Percentiles rank a stretch among this genome's conserved stretches.
phyloP scores from a whole-genome alignment of 2,797 vertebrate species.

The Bufotes viridis region DNA sequence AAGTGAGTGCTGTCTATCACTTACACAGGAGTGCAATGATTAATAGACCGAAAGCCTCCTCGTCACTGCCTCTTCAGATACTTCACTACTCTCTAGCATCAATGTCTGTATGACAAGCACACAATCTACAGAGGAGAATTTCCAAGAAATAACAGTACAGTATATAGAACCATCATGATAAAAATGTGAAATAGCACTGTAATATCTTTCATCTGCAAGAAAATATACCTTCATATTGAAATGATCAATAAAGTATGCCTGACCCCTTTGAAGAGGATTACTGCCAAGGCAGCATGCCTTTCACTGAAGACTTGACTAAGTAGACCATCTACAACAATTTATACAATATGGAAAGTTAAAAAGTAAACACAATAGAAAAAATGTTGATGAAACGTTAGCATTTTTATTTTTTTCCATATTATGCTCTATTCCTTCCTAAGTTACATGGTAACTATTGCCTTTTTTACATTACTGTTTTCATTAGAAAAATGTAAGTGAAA shows the following conservation, averaged over 20 bases:
- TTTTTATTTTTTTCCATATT: too few species aligned
- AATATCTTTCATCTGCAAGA: slow-evolving; percentile 26
- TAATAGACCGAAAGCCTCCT: slow-evolving; percentile 9
- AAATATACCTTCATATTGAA: slow-evolving; percentile 16
- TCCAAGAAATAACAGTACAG: slow-evolving; percentile 26
- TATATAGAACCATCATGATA: slow-evolving; percentile 12
- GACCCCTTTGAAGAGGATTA: neutral
- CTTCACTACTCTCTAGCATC: neutral
- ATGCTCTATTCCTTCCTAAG: neutral
- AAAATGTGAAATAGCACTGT: neutral
- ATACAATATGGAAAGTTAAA: neutral
- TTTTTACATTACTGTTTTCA: neutral
- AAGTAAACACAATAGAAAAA: neutral
- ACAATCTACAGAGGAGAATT: neutral
- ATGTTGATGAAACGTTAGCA: neutral
- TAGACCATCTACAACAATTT: neutral
- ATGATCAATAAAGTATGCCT: slow-evolving; percentile 19
- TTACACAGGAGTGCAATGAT: neutral
- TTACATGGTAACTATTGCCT: neutral
- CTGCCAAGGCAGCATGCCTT: neutral
- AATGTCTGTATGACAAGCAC: slow-evolving; percentile 14
- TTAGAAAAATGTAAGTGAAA: too few species aligned
- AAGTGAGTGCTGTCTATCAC: neutral
- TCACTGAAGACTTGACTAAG: neutral
- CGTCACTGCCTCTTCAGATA: slow-evolving; percentile 22